These are phyloP conservation scores for Hemithea aestivaria DNA, from an alignment of 2,888 invertebrate genomes.

Conservation along the genomic window DNA sequence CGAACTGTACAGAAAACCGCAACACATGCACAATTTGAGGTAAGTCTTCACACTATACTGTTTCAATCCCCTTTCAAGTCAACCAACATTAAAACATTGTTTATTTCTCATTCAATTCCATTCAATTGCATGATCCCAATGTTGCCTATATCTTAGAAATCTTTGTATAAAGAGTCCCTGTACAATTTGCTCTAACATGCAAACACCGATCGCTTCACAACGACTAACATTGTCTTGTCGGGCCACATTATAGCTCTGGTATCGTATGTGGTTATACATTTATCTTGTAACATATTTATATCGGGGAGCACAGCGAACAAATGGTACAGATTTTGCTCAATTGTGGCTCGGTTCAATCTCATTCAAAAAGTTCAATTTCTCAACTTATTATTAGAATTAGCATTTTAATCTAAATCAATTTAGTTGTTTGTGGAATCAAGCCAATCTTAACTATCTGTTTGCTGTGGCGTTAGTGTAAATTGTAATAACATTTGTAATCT, in stretches of 20 bases:
- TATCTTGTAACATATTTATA: constrained; percentile 71
- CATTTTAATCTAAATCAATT: no score
- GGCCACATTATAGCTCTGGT: constrained; percentile 73
- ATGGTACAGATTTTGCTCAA: constrained; percentile 30
- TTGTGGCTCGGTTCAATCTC: not conserved
- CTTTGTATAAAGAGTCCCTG: constrained; percentile 46
- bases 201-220: constrained; percentile 80
- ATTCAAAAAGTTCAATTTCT: no score
- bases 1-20: constrained; percentile 94
- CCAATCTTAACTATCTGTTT: constrained; percentile 10
- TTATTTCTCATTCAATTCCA: no score
- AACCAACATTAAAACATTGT: no score
- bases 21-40: constrained; percentile 90
- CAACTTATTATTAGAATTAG: no score
- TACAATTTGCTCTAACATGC: constrained; percentile 80
- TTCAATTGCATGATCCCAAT: constrained; percentile 50
- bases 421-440: constrained; percentile 1
- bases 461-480: constrained; percentile 52
- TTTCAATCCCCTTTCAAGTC: constrained; percentile 3
- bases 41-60: constrained; percentile 53
- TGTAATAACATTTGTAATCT: constrained; percentile 38
- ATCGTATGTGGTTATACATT: constrained; percentile 74
- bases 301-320: constrained; percentile 35
- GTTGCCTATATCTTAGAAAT: constrained; percentile 9
- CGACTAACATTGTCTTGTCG: constrained; percentile 77